Evolutionary conservation across 2,113 vertebrate genomes (phyloP), one percentile per base, ranked within the genome.

Genomic region (Silurus glanis): DNA sequence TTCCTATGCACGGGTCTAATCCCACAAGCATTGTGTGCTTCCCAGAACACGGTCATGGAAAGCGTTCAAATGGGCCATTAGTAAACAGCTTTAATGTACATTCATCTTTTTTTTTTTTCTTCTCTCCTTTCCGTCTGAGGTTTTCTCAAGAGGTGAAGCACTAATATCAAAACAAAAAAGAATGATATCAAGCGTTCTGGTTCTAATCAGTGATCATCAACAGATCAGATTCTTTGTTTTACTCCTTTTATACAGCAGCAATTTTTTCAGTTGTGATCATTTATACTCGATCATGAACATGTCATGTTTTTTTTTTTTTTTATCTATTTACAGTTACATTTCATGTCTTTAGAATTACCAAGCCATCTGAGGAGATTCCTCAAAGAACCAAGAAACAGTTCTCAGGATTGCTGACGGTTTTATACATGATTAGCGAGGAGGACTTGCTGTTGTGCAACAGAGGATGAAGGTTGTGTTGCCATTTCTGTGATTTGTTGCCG

Each of bases 11-110:
- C 9, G 56, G 83, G 66, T 28, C 19, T 56, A 66, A 28, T 87
- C 88, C 83, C 90, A 84, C 64, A 71, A 83, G 87, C 49, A 55
- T 67, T 16, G 69, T 55, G 51, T 71, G 23, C 88, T 89, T 91
- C 87, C 88, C 83, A 88, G 90, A 89, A 89, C 81, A 80, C 69
- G 62, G 53, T 49, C 81, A 80, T 79, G 83, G 67, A 87, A 86
- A 88, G 87, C 55, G 55, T 82, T 89, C 87, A 87, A 85, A 87
- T 82, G 81, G 87, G 58, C 88, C 90, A 91, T 91, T 91, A 89
- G 85, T 84, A 83, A 86, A 80, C 71, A 51, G 80, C 88, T 86
- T 88, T 87, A 85, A 84, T 89, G 90, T 86, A 62, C 74, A 87
- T 84, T 75, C 72, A 69, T 83, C 82, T 85, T 87, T 49, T 58